Conservation (phyloP, 2,113 vertebrate species). For the Cairina moschata region DNA sequence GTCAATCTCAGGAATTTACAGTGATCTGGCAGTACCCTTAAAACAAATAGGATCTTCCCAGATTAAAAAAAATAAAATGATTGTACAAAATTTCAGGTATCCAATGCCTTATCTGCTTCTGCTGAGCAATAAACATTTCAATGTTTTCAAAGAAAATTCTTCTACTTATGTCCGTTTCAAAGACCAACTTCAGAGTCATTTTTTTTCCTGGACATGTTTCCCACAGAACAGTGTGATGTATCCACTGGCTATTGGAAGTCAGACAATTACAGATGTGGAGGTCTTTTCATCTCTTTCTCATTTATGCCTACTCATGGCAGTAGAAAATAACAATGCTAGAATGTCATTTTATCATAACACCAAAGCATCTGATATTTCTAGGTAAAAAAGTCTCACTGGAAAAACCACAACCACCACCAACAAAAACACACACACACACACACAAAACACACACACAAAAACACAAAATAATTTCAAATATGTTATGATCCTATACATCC, state of each 20-base stretch:
- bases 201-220: neutral
- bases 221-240: neutral
- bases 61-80: neutral
- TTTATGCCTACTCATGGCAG: neutral
- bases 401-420: neutral
- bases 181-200: neutral
- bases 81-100: neutral
- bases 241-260: neutral
- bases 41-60: neutral
- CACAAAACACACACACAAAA: no score
- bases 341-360: neutral
- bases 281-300: neutral
- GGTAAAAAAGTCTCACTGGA: neutral
- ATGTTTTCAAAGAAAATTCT: neutral
- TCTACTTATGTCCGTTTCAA: neutral
- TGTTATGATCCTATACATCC: neutral
- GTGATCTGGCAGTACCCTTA: neutral
- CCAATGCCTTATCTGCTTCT: neutral
- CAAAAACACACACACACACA: no score
- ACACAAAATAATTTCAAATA: neutral
- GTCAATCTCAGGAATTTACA: neutral
- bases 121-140: neutral
- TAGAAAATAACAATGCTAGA: neutral
- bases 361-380: neutral
- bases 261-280: neutral